Base-by-base conservation (phyloP, 2,888 invertebrate species). In the Dynastes hyllus region DNA sequence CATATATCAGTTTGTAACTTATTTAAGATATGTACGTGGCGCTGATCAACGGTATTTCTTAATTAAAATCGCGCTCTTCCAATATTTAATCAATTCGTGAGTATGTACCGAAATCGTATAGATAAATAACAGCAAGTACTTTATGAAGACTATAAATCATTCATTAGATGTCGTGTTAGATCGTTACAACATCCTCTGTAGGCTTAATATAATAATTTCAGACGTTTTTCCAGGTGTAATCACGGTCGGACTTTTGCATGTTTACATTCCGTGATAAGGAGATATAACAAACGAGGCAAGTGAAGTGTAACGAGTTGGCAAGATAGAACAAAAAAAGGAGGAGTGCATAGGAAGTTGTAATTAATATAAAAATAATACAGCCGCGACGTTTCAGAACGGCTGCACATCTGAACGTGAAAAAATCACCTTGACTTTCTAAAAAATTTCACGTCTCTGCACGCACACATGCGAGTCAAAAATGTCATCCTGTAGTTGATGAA, bases 291-390 rank as follows among this genome's bases (percentile, higher is more conserved):
- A 61, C 73, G 50, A 50, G 45, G 45, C 45, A 75, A 75, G 73
- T 63, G 73, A 75, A 75, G 73, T 63, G 73, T 75, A 45, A 45
- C 61, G 73, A 75, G 73, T 75, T 50, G 73, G 63, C 50, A 75
- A 75, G 61, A 63, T 27, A 61, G 22, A 75, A 75, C 63, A 29
- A 75, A 75, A 75, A 75, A 29, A 55, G 27, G 27, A 22, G 61
- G 40, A 27, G 27, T 75, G 45, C 73, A 75, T 75, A 75, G 73
- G 73, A 75, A 75, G 73, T 75, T 75, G 61, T 75, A 75, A 75
- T 75, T 75, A 75, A 75, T 75, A 75, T 63, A 61, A 45, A 55
- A 75, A 58, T 40, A 11, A 16, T 61, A 63, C 45, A 27, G 22
- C 13, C 45, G 73, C 45, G 11, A 45, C 50, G 50, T 29, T 75